Conservation (phyloP, 2,113 vertebrate genomes). For the Emydocephalus ijimae region DNA sequence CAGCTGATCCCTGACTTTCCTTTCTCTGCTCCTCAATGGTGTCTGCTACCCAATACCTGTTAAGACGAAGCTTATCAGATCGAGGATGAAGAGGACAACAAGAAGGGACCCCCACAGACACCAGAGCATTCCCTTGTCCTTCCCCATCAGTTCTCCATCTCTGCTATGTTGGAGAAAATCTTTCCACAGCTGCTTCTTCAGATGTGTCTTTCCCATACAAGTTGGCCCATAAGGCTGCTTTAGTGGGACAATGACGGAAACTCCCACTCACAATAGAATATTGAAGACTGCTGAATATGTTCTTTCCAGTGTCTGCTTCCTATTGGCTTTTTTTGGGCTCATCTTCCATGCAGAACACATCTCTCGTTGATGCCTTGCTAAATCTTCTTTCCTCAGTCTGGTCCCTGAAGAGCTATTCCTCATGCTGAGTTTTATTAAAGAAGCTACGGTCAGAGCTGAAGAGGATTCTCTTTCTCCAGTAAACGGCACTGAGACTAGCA, state of each 20-base stretch:
- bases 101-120: background rate
- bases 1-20: background rate
- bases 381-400: background rate
- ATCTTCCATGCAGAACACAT: conserved; percentile 22
- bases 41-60: background rate
- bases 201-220: background rate
- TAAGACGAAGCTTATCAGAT: background rate
- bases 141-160: background rate
- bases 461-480: background rate
- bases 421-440: conserved; percentile 14
- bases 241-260: background rate
- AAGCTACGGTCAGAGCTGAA: background rate
- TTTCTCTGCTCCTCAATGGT: background rate
- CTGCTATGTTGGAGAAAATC: background rate
- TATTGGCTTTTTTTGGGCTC: background rate
- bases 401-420: conserved; percentile 9
- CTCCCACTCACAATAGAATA: background rate
- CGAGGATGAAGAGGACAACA: background rate
- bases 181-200: background rate
- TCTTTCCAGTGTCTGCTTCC: background rate
- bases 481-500: background rate
- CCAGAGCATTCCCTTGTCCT: background rate
- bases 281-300: background rate
- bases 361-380: background rate
- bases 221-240: background rate